Base-by-base conservation (phyloP, 2,113 vertebrate genomes). In the Siphamia tubifer region DNA sequence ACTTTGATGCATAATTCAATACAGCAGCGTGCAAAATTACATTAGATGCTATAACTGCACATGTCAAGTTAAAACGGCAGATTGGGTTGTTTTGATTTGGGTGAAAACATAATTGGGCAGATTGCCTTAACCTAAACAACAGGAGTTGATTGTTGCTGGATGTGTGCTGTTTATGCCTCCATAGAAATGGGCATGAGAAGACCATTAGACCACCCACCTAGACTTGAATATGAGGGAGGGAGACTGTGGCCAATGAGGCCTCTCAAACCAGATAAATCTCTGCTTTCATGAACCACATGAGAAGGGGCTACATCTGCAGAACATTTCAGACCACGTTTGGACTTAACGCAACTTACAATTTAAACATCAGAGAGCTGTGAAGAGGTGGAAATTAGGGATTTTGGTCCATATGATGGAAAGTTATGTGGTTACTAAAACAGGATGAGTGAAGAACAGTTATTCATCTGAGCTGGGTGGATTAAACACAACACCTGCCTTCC, bases 311-410 rank as follows among this genome's bases (percentile, higher is more conserved):
- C 92, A 93, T 90, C 91, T 93, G 92, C 90, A 85, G 75, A 86
- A 85, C 68, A 75, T 86, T 86, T 79, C 39, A 68, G 63, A 74
- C 57, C 65, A 69, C 64, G 31, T 87, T 85, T 90, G 88, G 78
- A 79, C 85, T 77, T 60, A 39, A 68, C 38, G 64, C 25, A 65
- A 77, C 70, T 51, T 53, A 39, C 77, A 27, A 60, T 77, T 86
- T 75, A 67, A 47, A 67, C 68, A 67, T 77, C 88, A 91, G 87
- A 90, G 85, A 80, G 69, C 81, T 79, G 81, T 73, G 84, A 83
- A 82, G 87, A 75, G 69, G 79, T 86, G 89, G 84, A 89, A 90
- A 89, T 88, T 77, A 83, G 86, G 87, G 79, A 88, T 89, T 90
- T 85, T 71, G 85, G 78, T 84, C 65, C 62, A 57, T 65, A 43